phyloP scores from a whole-genome alignment of 2,113 vertebrate species.

The Chrysemys picta region DNA sequence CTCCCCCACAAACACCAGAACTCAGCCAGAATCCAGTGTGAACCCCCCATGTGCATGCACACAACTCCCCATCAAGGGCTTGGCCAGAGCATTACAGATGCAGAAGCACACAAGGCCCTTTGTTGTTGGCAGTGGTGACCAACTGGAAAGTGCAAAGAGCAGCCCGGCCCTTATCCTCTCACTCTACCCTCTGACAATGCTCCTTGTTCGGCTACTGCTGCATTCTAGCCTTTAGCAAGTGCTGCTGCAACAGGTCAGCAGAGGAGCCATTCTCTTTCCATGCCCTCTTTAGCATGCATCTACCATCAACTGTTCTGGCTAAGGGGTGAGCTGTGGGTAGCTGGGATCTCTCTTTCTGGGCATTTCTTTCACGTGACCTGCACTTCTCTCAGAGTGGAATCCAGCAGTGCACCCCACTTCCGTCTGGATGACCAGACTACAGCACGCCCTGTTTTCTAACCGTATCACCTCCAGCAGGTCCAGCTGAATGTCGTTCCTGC shows the following conservation, averaged over 20 bases:
- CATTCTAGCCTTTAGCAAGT: neutral
- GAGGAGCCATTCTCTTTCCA: neutral
- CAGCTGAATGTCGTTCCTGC: rapidly evolving
- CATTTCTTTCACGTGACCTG: neutral
- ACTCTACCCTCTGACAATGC: neutral
- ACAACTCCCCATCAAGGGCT: neutral
- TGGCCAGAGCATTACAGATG: neutral
- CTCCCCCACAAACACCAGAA: neutral
- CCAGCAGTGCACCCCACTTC: neutral
- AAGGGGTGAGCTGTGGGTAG: neutral
- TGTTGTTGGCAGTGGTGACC: neutral
- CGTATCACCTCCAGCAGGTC: neutral
- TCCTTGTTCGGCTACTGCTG: neutral
- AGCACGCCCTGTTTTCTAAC: too few species aligned
- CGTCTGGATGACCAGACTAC: neutral
- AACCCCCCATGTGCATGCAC: neutral
- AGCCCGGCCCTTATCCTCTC: neutral
- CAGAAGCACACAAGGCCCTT: neutral
- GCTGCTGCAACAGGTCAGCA: neutral
- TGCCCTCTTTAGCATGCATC: neutral
- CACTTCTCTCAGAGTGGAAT: neutral
- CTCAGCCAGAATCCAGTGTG: neutral
- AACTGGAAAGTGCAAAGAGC: neutral
- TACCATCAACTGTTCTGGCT: neutral
- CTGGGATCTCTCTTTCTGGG: neutral